Base-by-base conservation (phyloP, 1,140 invertebrate genomes). In the Pemphigus obesinymphae region DNA sequence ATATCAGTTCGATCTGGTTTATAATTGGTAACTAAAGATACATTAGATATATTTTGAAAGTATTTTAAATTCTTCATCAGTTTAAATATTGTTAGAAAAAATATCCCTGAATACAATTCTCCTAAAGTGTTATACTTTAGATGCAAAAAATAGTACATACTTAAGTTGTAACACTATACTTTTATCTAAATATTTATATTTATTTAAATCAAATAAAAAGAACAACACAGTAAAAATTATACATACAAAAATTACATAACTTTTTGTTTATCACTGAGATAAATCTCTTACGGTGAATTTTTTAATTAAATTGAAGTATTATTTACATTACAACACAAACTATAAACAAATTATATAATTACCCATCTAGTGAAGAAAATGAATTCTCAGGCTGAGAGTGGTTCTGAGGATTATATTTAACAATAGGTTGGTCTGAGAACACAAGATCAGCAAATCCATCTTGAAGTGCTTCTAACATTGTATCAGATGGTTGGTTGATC, bases 361-460 rank as follows among this genome's bases (percentile, higher is more conserved):
- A 80, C 76, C 76, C 76, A 43, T 80, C 76, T 20, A 80, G 11
- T 0, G 76, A 80, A 61, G 76, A 43, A 63, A 80, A 23, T 26
- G 37, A 43, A 40, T 61, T 80, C 3, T 61, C 55, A 20, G 76
- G 29, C 37, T 80, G 58, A 63, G 31, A 15, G 15, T 80, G 76
- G 23, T 43, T 80, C 7, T 61, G 76, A 80, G 76, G 45, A 61
- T 80, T 61, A 61, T 80, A 80, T 29, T 23, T 20, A 10, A 63
- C 76, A 63, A 80, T 63, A 26, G 34, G n/a, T 78, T 26, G 75
- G 4, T 78, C 75, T 37, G 73, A 40, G 6, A 78, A 61, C 7
- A 61, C 53, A 15, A 80, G 23, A 63, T 80, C 55, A 1, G 76
- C 53, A 29, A 80, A 7, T 10, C 37, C 53, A 63, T 80, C 76